phyloP scores from a whole-genome alignment of 1,140 invertebrate species.

The Subanguina moxae region DNA sequence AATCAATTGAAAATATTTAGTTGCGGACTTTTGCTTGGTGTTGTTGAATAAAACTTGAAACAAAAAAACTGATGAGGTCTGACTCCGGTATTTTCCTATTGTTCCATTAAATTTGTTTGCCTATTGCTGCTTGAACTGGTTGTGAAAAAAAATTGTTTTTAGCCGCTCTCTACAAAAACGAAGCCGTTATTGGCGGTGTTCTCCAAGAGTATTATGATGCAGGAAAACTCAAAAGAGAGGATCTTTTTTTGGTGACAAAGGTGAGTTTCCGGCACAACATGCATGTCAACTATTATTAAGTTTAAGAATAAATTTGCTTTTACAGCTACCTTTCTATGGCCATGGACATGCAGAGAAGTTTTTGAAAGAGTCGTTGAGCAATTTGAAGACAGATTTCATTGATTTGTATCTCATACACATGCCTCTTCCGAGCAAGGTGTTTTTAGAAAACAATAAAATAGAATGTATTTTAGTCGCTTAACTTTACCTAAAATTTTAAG shows the following conservation, averaged over 20 bases:
- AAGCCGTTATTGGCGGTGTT: slow-evolving; percentile 72
- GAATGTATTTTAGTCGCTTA: no score
- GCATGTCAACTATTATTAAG: no score
- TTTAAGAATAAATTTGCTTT: background rate
- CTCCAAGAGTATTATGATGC: slow-evolving; percentile 71
- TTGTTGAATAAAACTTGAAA: no score
- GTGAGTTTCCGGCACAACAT: background rate
- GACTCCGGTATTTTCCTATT: no score
- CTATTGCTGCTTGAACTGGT: no score
- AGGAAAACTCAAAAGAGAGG: slow-evolving; percentile 70
- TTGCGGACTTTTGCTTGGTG: no score
- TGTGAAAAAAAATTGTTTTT: no score
- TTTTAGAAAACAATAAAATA: background rate
- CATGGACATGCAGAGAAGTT: slow-evolving; percentile 1
- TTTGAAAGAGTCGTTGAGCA: slow-evolving; percentile 70
- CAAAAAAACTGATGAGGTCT: no score
- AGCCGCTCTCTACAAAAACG: slow-evolving; percentile 81
- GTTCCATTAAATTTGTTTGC: no score
- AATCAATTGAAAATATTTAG: no score
- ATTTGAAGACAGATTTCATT: slow-evolving; percentile 73
- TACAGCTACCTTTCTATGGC: slow-evolving; percentile 67
- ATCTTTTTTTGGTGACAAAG: slow-evolving; percentile 75
- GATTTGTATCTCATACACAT: slow-evolving; percentile 71
- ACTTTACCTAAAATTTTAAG: background rate
- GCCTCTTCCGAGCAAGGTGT: background rate